Evolutionary conservation across 53 echinoderm and acorn worm genomes (phyloP).

Genomic region (Holothuria leucospilota): DNA sequence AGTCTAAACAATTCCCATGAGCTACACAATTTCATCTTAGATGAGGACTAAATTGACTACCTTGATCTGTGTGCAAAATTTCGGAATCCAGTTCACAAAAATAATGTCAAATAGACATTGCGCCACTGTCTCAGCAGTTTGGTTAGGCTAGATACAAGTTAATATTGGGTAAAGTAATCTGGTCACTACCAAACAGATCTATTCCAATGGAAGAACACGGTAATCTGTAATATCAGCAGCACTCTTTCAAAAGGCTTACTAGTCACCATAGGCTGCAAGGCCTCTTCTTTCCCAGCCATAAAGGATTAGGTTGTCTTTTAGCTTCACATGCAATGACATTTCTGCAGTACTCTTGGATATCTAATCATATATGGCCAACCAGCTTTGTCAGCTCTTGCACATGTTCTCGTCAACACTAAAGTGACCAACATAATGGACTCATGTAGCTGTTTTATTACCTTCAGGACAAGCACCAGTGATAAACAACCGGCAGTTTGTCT

Average conservation of each 20-base stretch:
- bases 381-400: constrained; percentile 18
- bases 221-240: constrained; percentile 73
- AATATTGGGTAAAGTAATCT: constrained; percentile 72
- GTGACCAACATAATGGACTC: not conserved
- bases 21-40: constrained; percentile 12
- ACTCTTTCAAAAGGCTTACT: too few relatives aligned
- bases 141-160: constrained; percentile 41
- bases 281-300: constrained; percentile 47
- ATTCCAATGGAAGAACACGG: constrained; percentile 52
- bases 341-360: constrained; percentile 57
- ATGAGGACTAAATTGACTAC: constrained; percentile 43
- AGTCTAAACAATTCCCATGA: constrained; percentile 30
- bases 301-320: constrained; percentile 54
- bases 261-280: constrained; percentile 40
- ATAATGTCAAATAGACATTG: too few relatives aligned
- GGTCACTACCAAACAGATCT: constrained; percentile 59
- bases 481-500: not conserved
- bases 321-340: constrained; percentile 57
- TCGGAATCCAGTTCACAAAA: constrained; percentile 50
- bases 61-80: too few relatives aligned
- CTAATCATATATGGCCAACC: constrained; percentile 68
- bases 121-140: too few relatives aligned
- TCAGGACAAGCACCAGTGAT: constrained; percentile 7
- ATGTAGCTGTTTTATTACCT: constrained; percentile 31
- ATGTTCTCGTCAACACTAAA: not conserved